Conservation (phyloP, 2,797 vertebrate genomes). For the Labroides dimidiatus region DNA sequence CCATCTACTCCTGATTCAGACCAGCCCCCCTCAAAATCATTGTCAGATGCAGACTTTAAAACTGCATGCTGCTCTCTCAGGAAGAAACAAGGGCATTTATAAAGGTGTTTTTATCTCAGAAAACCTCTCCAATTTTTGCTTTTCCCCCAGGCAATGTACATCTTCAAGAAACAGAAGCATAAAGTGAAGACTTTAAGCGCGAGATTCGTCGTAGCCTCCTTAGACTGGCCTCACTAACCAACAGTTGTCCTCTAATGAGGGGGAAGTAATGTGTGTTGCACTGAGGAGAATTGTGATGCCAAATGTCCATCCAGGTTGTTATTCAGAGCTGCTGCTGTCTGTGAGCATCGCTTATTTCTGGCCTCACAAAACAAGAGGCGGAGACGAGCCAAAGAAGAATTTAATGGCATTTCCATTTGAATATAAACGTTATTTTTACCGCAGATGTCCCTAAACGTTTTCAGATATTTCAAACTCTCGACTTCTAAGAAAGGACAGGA, state of each 20-base stretch:
- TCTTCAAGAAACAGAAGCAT: slow-evolving; percentile 35
- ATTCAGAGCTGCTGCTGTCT: slow-evolving; percentile 75
- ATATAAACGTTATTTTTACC: slow-evolving; percentile 78
- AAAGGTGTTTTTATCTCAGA: slow-evolving; percentile 2
- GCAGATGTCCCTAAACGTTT: slow-evolving; percentile 72
- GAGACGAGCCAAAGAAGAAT: slow-evolving; percentile 68
- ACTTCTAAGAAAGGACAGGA: slow-evolving; percentile 40
- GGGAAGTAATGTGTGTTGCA: slow-evolving; percentile 83
- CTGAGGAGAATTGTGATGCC: slow-evolving; percentile 79
- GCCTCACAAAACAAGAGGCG: slow-evolving; percentile 79
- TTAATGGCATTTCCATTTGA: slow-evolving; percentile 82
- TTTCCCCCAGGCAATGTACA: slow-evolving; percentile 6
- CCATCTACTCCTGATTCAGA: slow-evolving; percentile 67
- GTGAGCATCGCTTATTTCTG: slow-evolving; percentile 69
- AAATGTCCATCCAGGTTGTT: slow-evolving; percentile 83
- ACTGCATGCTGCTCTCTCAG: slow-evolving; percentile 15
- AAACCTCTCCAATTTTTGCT: background rate
- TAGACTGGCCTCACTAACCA: slow-evolving; percentile 64
- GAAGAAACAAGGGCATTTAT: slow-evolving; percentile 22
- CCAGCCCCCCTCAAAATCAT: slow-evolving; percentile 55
- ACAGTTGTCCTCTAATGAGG: slow-evolving; percentile 84
- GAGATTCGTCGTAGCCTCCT: slow-evolving; percentile 56
- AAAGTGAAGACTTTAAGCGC: slow-evolving; percentile 34
- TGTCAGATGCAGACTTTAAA: slow-evolving; percentile 59
- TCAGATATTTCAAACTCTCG: slow-evolving; percentile 66